Percentiles rank a stretch among this genome's conserved stretches.
Conservation (phyloP, 2,888 invertebrate genomes). For the Tachina lurida region DNA sequence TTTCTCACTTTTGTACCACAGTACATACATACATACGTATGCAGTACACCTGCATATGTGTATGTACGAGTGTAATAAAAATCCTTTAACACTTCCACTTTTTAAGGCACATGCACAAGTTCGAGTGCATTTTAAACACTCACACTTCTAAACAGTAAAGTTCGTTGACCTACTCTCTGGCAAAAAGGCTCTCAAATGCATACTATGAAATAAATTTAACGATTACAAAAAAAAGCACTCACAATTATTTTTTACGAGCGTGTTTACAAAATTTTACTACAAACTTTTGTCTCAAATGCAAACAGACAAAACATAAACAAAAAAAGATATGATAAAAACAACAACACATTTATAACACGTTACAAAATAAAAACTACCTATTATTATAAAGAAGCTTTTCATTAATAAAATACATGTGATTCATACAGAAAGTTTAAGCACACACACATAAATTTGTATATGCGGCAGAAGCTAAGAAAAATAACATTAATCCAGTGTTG, state of each 20-base stretch:
- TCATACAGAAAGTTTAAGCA: neutral
- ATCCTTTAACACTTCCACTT: constrained; percentile 5
- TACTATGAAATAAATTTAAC: neutral
- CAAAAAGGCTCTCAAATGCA: constrained; percentile 15
- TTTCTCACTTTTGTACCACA: neutral
- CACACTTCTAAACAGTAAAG: constrained; percentile 18
- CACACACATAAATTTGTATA: neutral
- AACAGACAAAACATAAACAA: constrained; percentile 50
- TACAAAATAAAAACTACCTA: constrained; percentile 10
- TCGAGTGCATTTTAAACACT: neutral
- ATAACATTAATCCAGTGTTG: neutral
- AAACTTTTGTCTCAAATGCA: constrained; percentile 44
- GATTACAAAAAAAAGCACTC: constrained; percentile 39
- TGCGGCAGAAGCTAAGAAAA: neutral
- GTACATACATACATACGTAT: no score
- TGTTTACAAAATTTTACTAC: constrained; percentile 32
- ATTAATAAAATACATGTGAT: constrained; percentile 61
- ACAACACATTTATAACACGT: constrained; percentile 4
- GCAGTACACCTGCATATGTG: no score
- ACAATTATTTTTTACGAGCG: constrained; percentile 1
- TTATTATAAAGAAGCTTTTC: constrained; percentile 20
- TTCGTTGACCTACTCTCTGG: constrained; percentile 34
- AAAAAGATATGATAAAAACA: neutral
- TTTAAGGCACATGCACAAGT: neutral
- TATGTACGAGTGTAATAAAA: neutral